phyloP scores from a whole-genome alignment of 2,113 vertebrate genomes.

The Calyptomena viridis region DNA sequence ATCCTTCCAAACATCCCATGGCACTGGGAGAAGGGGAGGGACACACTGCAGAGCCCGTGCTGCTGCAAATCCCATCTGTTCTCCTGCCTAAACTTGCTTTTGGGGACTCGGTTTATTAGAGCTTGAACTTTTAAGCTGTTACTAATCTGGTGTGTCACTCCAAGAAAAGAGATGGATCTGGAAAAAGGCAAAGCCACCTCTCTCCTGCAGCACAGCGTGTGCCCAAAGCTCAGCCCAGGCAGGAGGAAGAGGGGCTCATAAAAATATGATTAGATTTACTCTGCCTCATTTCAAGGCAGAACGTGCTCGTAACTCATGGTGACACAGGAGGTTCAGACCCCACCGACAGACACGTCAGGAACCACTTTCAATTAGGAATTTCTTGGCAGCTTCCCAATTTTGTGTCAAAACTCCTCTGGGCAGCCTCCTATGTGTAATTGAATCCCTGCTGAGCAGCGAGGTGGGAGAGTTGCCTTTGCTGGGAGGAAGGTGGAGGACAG shows the following conservation, averaged over 20 bases:
- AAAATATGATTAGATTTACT: neutral
- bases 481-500: neutral
- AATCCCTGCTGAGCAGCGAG: neutral
- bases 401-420: neutral
- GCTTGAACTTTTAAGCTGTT: neutral
- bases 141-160: rapidly evolving
- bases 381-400: slow-evolving; percentile 41
- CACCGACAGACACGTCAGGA: neutral
- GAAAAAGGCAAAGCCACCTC: neutral
- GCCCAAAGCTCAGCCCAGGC: neutral
- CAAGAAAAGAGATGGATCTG: neutral
- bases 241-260: neutral
- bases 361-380: slow-evolving; percentile 26
- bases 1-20: too few species aligned
- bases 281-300: neutral
- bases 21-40: neutral
- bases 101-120: neutral
- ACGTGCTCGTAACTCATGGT: neutral
- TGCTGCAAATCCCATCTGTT: neutral
- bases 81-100: rapidly evolving
- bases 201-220: neutral
- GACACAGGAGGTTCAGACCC: slow-evolving; percentile 15
- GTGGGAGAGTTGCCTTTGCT: neutral
- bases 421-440: neutral
- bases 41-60: rapidly evolving